Evolutionary conservation across 1,140 invertebrate genomes (phyloP), one percentile per base, ranked within the genome.

Genomic region (Leptoteleia sp.): DNA sequence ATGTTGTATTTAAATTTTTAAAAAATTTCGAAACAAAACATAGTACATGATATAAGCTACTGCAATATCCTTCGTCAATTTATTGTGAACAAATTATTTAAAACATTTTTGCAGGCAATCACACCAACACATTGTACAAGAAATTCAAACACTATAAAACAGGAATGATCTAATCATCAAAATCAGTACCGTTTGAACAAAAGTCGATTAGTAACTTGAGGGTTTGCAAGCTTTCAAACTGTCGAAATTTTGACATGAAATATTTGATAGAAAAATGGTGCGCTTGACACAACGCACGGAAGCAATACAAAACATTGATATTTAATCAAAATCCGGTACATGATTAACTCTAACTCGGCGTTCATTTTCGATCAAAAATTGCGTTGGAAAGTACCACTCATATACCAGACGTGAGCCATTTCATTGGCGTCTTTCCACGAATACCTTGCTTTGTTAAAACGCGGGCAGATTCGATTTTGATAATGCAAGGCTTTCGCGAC

Each of bases 401-500:
- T 48, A 48, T 65, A 42, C 35, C 19, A 65, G 35, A 27, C 29
- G 12, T 25, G 42, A 57, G 33, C 52, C 33, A 64, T 48, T 64
- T 62, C 31, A 64, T 57, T 33, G 40, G 33, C 15, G 38, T 43
- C 22, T 47, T 72, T 62, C 31, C 48, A 73, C 42, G 50, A 64
- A 73, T 31, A 13, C 35, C 22, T 48, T 38, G 45, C 57, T 57
- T 48, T 19, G 33, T 76, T 64, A 70, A 70, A 43, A 70, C 19
- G 38, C 47, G 33, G 38, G 29, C 17, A 70, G 50, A 68, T 76
- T 70, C 64, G 35, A 67, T 70, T 68, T 64, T 76, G 62, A 68
- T 76, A 76, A 76, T 76, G 35, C 62, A 48, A 67, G 43, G 35
- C 47, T 71, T 67, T 59, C 37, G 62, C 55, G 62, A 79, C 62